Conservation (phyloP, 1,140 invertebrate species). For the Sycobia sp. region DNA sequence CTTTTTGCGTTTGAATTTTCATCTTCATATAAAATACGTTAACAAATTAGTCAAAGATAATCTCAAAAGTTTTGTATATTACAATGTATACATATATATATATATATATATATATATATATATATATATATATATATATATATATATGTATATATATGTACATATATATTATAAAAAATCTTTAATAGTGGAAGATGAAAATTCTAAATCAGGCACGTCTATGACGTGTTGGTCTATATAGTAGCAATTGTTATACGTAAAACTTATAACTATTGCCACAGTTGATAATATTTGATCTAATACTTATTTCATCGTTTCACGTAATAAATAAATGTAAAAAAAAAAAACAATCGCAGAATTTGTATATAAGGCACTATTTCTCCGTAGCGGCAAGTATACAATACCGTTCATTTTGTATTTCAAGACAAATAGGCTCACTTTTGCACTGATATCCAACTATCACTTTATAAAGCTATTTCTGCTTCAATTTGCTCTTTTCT, state of each 20-base stretch:
- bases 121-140: too few species aligned
- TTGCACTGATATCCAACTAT: slow-evolving; percentile 6
- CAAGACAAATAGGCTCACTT: slow-evolving; percentile 2
- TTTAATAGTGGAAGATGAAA: slow-evolving; percentile 12
- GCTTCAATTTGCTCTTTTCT: slow-evolving; percentile 39
- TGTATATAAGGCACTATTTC: neutral
- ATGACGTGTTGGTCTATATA: neutral
- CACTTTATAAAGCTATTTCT: slow-evolving; percentile 42
- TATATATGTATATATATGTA: too few species aligned
- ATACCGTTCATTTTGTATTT: neutral
- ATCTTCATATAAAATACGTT: slow-evolving; percentile 2
- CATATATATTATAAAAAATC: neutral
- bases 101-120: too few species aligned
- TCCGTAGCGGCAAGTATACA: neutral
- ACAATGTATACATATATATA: too few species aligned
- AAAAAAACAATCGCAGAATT: slow-evolving; percentile 16
- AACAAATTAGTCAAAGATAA: neutral
- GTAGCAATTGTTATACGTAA: slow-evolving; percentile 22
- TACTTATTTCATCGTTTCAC: slow-evolving; percentile 27
- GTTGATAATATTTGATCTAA: slow-evolving; percentile 18
- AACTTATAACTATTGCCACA: slow-evolving; percentile 20
- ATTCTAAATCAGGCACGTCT: neutral
- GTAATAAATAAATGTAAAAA: slow-evolving; percentile 31
- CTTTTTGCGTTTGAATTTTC: slow-evolving; percentile 15
- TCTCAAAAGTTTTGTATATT: neutral